Evolutionary conservation across 2,113 vertebrate genomes (phyloP).

Genomic region (Leptodactylus fuscus): DNA sequence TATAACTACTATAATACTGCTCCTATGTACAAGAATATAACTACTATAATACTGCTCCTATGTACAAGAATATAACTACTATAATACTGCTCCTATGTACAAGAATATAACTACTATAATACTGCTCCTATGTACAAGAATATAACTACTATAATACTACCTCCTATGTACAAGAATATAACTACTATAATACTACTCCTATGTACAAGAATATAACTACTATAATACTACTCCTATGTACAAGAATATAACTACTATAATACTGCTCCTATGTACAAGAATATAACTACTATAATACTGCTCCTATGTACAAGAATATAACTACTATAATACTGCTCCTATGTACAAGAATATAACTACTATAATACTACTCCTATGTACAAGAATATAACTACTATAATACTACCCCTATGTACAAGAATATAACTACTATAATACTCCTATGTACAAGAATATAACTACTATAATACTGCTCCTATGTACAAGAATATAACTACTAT

Average conservation of each 20-base stretch:
- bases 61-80: slow-evolving; percentile 10
- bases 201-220: slow-evolving; percentile 1
- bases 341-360: too few species aligned
- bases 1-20: too few species aligned
- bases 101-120: slow-evolving; percentile 15
- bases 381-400: too few species aligned
- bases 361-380: too few species aligned
- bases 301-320: neutral
- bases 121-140: neutral
- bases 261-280: neutral
- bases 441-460: too few species aligned
- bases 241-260: slow-evolving; percentile 1
- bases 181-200: neutral
- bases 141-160: slow-evolving; percentile 19
- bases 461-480: too few species aligned
- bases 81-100: slow-evolving; percentile 8
- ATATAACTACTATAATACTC: too few species aligned
- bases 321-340: neutral
- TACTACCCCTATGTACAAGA: too few species aligned
- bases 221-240: neutral
- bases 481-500: too few species aligned
- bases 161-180: neutral
- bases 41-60: neutral
- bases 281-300: slow-evolving; percentile 5
- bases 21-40: too few species aligned